These are phyloP conservation scores for Drosophila emarginata DNA, from an alignment of 2,888 invertebrate species.

Conservation along the genomic window DNA sequence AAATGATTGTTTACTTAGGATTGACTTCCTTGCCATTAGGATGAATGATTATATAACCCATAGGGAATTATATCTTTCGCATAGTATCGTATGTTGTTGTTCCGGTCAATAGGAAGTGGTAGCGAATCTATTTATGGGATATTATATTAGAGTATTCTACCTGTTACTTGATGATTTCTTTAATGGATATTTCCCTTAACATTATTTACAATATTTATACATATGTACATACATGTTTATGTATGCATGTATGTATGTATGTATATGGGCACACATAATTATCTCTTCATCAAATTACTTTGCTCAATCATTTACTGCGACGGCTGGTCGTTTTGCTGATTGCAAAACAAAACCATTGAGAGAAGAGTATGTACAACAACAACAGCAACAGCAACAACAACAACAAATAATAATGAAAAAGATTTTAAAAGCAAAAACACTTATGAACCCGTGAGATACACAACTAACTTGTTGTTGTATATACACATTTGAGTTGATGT, in stretches of 20 bases:
- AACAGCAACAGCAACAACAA: background rate
- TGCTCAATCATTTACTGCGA: constrained; percentile 60
- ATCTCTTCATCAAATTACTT: constrained; percentile 42
- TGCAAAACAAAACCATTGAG: constrained; percentile 48
- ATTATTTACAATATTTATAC: background rate
- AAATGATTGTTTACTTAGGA: constrained; percentile 59
- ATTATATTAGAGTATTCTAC: background rate
- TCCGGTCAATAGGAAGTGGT: constrained; percentile 1
- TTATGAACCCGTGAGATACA: constrained; percentile 44
- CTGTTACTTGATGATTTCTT: constrained; percentile 6
- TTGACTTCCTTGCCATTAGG: constrained; percentile 29
- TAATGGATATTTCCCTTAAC: constrained; percentile 35
- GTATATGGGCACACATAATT: constrained; percentile 11
- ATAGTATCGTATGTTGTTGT: background rate
- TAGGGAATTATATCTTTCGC: constrained; percentile 3
- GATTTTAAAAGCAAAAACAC: constrained; percentile 26
- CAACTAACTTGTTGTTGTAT: constrained; percentile 14
- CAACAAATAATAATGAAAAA: constrained; percentile 1
- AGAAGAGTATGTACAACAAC: background rate
- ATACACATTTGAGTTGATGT: constrained; percentile 20
- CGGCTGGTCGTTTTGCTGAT: constrained; percentile 43
- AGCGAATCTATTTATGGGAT: background rate
- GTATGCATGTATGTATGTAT: no score
- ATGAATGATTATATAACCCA: constrained; percentile 40
- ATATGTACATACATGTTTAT: constrained; percentile 37